Conservation (phyloP, 37 sponge, comb jelly and placozoan genomes). For the Geodia barretti region DNA sequence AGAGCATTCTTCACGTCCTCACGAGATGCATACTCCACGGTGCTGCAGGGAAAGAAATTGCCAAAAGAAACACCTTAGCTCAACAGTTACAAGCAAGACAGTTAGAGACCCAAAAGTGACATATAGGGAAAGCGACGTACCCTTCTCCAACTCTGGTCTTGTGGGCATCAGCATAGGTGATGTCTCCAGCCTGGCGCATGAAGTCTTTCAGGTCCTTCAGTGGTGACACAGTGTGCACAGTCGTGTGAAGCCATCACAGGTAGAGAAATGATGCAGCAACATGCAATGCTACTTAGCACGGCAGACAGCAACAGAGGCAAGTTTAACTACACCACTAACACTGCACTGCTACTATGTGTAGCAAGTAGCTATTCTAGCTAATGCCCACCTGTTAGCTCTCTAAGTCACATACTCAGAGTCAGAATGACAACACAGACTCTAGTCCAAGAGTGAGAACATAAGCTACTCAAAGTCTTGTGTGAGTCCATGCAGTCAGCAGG, state of each 20-base stretch:
- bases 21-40: constrained; percentile 87
- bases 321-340: background rate
- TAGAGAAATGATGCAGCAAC: no score
- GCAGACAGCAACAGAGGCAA: no score
- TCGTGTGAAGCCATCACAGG: no score
- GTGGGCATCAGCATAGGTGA: constrained; percentile 99
- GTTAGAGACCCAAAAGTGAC: background rate
- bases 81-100: no score
- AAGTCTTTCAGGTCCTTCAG: constrained; percentile 96
- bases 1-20: constrained; percentile 94
- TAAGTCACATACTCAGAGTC: no score
- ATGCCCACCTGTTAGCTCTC: background rate
- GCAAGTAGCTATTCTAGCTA: background rate
- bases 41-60: constrained; percentile 29
- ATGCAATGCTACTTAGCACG: no score
- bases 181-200: constrained; percentile 91
- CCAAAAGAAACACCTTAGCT: background rate
- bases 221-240: no score
- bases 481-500: no score
- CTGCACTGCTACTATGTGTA: background rate
- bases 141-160: constrained; percentile 90
- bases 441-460: no score
- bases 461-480: no score
- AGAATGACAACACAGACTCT: no score
- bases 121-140: constrained; percentile 25